Conservation (phyloP, 2,113 vertebrate genomes). For the Syngnathus floridae region DNA sequence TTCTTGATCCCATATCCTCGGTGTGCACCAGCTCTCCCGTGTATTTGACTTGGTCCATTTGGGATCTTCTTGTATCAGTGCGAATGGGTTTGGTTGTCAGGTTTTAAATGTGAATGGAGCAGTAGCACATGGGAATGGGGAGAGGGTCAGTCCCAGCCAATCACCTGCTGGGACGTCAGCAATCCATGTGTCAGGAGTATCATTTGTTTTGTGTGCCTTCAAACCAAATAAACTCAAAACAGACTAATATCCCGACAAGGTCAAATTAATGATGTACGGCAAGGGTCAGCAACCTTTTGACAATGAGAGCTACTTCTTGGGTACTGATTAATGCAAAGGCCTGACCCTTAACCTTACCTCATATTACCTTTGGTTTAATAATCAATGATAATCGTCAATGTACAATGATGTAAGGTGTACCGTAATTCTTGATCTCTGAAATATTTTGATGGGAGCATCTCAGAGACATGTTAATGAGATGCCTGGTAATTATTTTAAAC, state of each 20-base stretch:
- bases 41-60: conserved; percentile 34
- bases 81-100: conserved; percentile 16
- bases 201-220: neutral
- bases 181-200: neutral
- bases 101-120: conserved; percentile 33
- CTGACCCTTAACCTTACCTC: too few relatives aligned
- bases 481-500: too few relatives aligned
- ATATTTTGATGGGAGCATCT: too few relatives aligned
- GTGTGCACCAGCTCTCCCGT: conserved; percentile 5
- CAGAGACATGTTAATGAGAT: too few relatives aligned
- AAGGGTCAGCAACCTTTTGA: neutral
- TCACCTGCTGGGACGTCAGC: conserved; percentile 25
- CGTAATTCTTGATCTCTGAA: too few relatives aligned
- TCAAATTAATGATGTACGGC: neutral
- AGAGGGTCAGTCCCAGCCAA: conserved; percentile 43
- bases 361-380: too few relatives aligned
- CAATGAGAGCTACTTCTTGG: neutral
- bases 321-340: too few relatives aligned
- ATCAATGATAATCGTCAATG: too few relatives aligned
- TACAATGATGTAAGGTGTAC: too few relatives aligned
- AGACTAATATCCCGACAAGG: neutral
- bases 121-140: conserved; percentile 5
- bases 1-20: conserved; percentile 3
- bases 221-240: neutral
- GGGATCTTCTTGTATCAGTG: conserved; percentile 2